A percentile compares a stretch with the other conserved stretches of the same genome.
Evolutionary conservation across 2,888 invertebrate genomes (phyloP).

Genomic region (Heteropelma amictum): DNA sequence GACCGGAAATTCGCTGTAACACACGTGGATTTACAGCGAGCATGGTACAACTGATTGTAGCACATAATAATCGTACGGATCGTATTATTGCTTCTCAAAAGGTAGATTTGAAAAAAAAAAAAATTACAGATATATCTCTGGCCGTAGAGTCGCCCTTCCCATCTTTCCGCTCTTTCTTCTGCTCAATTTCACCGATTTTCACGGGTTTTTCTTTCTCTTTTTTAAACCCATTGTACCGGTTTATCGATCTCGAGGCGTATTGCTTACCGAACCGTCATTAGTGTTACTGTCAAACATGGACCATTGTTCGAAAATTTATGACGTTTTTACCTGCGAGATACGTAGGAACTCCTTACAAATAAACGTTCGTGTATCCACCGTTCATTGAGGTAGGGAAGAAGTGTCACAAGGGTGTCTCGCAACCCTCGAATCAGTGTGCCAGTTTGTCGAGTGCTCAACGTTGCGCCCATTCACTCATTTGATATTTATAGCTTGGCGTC

Average conservation of each 20-base stretch:
- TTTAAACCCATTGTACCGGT: slow-evolving; percentile 69
- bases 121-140: slow-evolving; percentile 16
- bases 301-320: slow-evolving; percentile 69
- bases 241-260: slow-evolving; percentile 67
- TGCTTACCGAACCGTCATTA: slow-evolving; percentile 69
- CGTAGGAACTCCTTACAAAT: slow-evolving; percentile 2
- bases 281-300: slow-evolving; percentile 71
- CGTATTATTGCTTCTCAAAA: slow-evolving; percentile 58
- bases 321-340: slow-evolving; percentile 63
- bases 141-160: background rate
- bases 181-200: slow-evolving; percentile 77
- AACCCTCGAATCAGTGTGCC: slow-evolving; percentile 3
- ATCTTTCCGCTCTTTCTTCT: slow-evolving; percentile 64
- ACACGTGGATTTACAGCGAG: slow-evolving; percentile 32
- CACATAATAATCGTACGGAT: slow-evolving; percentile 31
- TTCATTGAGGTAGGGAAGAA: slow-evolving; percentile 21
- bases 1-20: slow-evolving; percentile 66
- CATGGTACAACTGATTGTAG: slow-evolving; percentile 17
- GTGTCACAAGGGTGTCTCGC: slow-evolving; percentile 13
- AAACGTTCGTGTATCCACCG: background rate
- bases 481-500: slow-evolving; percentile 32
- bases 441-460: background rate
- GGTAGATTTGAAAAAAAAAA: slow-evolving; percentile 59
- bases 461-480: slow-evolving; percentile 20
- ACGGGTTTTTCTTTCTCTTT: slow-evolving; percentile 18